Evolutionary conservation across 2,113 vertebrate species (phyloP), one percentile per base, ranked within the genome.

Genomic region (Dryoscopus gambensis): DNA sequence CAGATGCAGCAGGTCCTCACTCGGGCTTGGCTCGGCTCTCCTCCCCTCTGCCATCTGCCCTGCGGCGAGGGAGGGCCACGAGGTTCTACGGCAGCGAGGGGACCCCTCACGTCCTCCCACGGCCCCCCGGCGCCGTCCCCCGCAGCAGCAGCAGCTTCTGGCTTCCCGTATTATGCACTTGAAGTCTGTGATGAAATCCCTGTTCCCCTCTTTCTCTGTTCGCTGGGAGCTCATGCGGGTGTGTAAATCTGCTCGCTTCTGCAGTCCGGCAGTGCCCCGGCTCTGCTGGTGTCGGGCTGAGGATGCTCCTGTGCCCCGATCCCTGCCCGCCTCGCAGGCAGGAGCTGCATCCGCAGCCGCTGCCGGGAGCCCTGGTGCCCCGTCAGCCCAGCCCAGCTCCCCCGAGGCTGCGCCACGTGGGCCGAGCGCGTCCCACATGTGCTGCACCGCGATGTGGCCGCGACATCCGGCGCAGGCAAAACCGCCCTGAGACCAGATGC

Each of bases 281-380:
- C 13, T 33, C 30, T 4, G 16, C 64, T 2, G 73, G 27, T 4
- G 8, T 2, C 0, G 1, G 62, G 75, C 27, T 21, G 52, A 0
- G 50, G 64, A 37, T 47, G 60, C 69, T 75, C 65, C 87, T 7
- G 25, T 2, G 6, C 27, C 62, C 56, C 1, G 0, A 20, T 4
- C 13, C 33, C 16, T 16, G 25, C 71, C 31, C 0, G 0, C 19
- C 20, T 6, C 7, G 24, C 11, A 9, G 52, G 24, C 6, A 19
- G 80, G 13, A 73, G 35, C 1, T 2, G 0, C 42, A 20, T 2
- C 50, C 5, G 11, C 11, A 1, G 60, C 64, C 0, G 1, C 24
- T 46, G 35, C 64, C 21, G 18, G 2, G 7, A 39, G 64, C 53
- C 15, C 5, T 0, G 2, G 42, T 21, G 28, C 12, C 4, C 0